These are phyloP conservation scores for Rambutsinella grinnellia DNA, from an alignment of 2,888 invertebrate species.

Conservation along the genomic window DNA sequence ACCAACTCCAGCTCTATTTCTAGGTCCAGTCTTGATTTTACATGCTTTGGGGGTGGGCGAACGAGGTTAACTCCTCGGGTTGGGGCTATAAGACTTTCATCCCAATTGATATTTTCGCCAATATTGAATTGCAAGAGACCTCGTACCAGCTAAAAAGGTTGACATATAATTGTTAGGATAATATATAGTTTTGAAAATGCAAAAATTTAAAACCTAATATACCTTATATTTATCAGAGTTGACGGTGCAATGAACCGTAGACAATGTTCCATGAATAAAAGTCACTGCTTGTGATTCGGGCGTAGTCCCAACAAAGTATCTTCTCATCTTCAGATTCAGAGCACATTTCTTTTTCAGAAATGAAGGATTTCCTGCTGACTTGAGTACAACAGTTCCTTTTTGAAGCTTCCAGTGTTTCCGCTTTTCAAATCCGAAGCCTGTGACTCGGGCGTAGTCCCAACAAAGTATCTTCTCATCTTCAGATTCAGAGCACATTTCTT, in stretches of 20 bases:
- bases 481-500: constrained; percentile 86
- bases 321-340: constrained; percentile 83
- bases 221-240: constrained; percentile 86
- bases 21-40: constrained; percentile 50
- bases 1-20: constrained; percentile 84
- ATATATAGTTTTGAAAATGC: constrained; percentile 4
- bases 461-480: constrained; percentile 84
- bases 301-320: constrained; percentile 74
- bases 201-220: too few relatives aligned
- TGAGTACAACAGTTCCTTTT: constrained; percentile 72
- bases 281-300: constrained; percentile 78
- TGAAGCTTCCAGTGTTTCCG: constrained; percentile 69
- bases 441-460: constrained; percentile 70
- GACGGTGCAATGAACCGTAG: constrained; percentile 85
- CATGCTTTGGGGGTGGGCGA: background rate
- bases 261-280: constrained; percentile 85
- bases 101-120: constrained; percentile 84
- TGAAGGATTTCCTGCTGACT: constrained; percentile 74
- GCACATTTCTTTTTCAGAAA: constrained; percentile 87
- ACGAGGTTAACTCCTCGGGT: background rate
- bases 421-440: too few relatives aligned
- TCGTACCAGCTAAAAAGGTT: constrained; percentile 76
- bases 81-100: constrained; percentile 67
- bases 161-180: background rate
- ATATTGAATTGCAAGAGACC: constrained; percentile 91